Evolutionary conservation across 2,797 vertebrate species (phyloP).

Genomic region (Sebastes taczanowskii): DNA sequence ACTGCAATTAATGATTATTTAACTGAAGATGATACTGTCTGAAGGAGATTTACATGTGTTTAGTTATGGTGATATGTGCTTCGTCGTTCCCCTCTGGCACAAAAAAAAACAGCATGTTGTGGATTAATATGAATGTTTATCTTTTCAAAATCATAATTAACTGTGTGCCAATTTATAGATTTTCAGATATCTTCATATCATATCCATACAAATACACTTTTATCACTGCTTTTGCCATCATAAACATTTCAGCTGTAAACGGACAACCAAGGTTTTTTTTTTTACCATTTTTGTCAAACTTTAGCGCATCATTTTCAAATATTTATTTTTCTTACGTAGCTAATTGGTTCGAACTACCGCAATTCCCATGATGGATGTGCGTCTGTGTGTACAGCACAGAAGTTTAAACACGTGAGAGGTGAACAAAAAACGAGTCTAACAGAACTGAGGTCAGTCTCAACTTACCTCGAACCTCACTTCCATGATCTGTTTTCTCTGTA

Average conservation of each 20-base stretch:
- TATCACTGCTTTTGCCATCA: neutral
- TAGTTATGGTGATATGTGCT: neutral
- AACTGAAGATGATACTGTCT: neutral
- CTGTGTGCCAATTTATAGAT: neutral
- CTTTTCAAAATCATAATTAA: neutral
- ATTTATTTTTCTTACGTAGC: neutral
- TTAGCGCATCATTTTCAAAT: neutral
- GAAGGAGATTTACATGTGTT: neutral
- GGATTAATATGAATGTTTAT: neutral
- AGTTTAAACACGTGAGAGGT: neutral
- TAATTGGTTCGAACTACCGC: neutral
- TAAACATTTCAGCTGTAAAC: neutral
- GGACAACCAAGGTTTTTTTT: neutral
- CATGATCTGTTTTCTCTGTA: conserved; percentile 90
- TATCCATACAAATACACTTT: neutral
- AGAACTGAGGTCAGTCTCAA: neutral
- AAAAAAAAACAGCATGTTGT: neutral
- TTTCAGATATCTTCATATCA: neutral
- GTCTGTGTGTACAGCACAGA: neutral
- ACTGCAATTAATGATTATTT: neutral
- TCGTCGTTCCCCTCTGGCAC: neutral
- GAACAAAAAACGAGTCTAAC: neutral
- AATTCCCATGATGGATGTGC: neutral
- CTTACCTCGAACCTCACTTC: conserved; percentile 90
- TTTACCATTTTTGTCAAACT: neutral